Base-by-base conservation (phyloP, 1,140 invertebrate species). In the Popillia japonica region DNA sequence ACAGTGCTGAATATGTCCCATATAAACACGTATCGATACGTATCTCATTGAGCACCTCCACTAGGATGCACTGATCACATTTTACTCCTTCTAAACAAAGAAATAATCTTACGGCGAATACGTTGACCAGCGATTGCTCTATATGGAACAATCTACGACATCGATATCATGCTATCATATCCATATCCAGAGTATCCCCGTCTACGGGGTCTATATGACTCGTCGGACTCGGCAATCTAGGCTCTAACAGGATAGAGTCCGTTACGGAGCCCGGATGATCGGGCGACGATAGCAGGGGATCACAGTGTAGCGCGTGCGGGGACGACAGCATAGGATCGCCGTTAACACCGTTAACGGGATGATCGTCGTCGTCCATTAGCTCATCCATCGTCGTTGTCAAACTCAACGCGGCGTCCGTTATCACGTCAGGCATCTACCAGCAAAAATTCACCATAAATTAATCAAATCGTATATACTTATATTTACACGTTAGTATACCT, bases 311-410 rank as follows among this genome's bases (percentile, higher is more conserved):
- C n/a, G 84, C 84, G 72, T 88, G 85, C 11, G 87, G 88, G 48
- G 88, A 88, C 14, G 87, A 87, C 4, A 89, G 82, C 81, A 89
- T 94, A 14, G 93, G 93, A 84, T 94, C 93, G 48, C 92, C 91
- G 78, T 86, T 86, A 0, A 84, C 82, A 10, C 89, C 87, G 78
- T 91, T 90, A 1, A 92, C 89, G 0, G 92, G 88, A 75, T 89
- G 89, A 14, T 93, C 91, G 82, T 96, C 94, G 82, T 96, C 94
- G 81, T 95, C 94, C 93, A 95, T 95, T 75, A 94, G 88, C 86
- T 95, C 94, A 81, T 94, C 93, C 78, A 95, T 91, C 79, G 93
- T 92, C 78, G 93, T 92, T 78, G 92, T 90, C 79, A 94, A 89
- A 82, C 90, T 92, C 74, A 94, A 86, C 20, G 88, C 87, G 40